Evolutionary conservation across 2,888 invertebrate genomes (phyloP).

Genomic region (Parnassius apollo): DNA sequence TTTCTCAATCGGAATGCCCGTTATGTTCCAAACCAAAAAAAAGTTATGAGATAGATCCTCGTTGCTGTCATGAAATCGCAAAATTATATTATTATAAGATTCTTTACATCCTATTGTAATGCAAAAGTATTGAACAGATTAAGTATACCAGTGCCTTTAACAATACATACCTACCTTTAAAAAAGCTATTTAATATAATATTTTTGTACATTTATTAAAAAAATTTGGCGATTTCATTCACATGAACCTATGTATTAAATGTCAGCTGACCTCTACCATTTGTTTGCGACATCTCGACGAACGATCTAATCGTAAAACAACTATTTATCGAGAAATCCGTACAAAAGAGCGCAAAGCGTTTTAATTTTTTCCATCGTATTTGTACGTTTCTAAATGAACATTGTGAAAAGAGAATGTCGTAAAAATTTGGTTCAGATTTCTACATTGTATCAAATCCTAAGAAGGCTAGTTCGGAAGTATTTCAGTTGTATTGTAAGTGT

Average conservation of each 20-base stretch:
- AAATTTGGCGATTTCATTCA: slow-evolving; percentile 54
- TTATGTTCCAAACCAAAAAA: slow-evolving; percentile 72
- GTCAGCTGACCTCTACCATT: slow-evolving; percentile 39
- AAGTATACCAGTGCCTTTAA: slow-evolving; percentile 78
- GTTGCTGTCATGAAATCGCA: slow-evolving; percentile 58
- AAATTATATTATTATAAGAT: slow-evolving; percentile 44
- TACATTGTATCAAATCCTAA: slow-evolving; percentile 48
- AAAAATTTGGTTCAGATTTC: slow-evolving; percentile 29
- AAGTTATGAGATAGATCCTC: slow-evolving; percentile 51
- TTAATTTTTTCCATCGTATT: slow-evolving; percentile 17
- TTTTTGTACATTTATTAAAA: slow-evolving; percentile 73
- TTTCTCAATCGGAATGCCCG: slow-evolving; percentile 71
- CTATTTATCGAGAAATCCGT: slow-evolving; percentile 33
- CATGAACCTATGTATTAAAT: slow-evolving; percentile 41
- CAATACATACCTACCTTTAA: slow-evolving; percentile 77
- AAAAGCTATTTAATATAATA: slow-evolving; percentile 68
- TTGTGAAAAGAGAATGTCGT: slow-evolving; percentile 26
- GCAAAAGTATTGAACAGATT: slow-evolving; percentile 57
- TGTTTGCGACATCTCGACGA: slow-evolving; percentile 29
- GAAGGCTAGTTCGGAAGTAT: slow-evolving; percentile 62
- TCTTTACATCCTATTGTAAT: slow-evolving; percentile 40
- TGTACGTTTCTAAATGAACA: slow-evolving; percentile 11
- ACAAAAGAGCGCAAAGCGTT: slow-evolving; percentile 27
- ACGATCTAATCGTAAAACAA: slow-evolving; percentile 33
- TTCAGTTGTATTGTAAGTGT: slow-evolving; percentile 51